Evolutionary conservation across 2,888 invertebrate genomes (phyloP).

Genomic region (Eupithecia pulchellata): DNA sequence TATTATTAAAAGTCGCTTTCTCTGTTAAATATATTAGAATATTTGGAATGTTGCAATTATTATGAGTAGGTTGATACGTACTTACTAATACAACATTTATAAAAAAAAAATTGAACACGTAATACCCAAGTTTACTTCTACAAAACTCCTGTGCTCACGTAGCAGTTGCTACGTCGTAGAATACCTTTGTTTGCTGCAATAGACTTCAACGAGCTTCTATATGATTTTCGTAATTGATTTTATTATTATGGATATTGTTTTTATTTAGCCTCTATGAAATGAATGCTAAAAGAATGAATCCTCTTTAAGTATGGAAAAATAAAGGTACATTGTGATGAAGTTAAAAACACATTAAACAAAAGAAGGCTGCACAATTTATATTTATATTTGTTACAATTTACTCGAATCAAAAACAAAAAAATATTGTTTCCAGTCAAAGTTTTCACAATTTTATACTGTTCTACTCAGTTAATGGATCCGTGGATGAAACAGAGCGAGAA

Average conservation of each 20-base stretch:
- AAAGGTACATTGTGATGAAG: not conserved
- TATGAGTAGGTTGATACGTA: too few relatives aligned
- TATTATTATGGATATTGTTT: not conserved
- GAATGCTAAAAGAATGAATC: not conserved
- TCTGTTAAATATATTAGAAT: not conserved
- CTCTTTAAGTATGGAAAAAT: not conserved
- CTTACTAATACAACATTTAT: not conserved
- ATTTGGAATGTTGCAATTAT: not conserved
- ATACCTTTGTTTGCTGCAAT: slow-evolving; percentile 11
- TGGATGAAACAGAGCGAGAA: slow-evolving; percentile 46
- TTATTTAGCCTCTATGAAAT: not conserved
- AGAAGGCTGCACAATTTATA: not conserved
- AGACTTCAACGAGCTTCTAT: slow-evolving; percentile 38
- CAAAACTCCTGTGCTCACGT: not conserved
- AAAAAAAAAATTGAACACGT: not conserved
- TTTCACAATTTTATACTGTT: slow-evolving; percentile 23
- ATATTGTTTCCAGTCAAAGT: slow-evolving; percentile 8
- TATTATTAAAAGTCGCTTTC: too few relatives aligned
- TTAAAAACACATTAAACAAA: not conserved
- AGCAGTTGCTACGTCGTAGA: slow-evolving; percentile 32
- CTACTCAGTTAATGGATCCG: not conserved
- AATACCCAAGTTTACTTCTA: not conserved
- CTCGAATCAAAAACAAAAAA: slow-evolving; percentile 1
- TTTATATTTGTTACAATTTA: not conserved
- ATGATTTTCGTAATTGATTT: not conserved